Evolutionary conservation across 2,113 vertebrate genomes (phyloP).

Genomic region (pig (Sus scrofa)): DNA sequence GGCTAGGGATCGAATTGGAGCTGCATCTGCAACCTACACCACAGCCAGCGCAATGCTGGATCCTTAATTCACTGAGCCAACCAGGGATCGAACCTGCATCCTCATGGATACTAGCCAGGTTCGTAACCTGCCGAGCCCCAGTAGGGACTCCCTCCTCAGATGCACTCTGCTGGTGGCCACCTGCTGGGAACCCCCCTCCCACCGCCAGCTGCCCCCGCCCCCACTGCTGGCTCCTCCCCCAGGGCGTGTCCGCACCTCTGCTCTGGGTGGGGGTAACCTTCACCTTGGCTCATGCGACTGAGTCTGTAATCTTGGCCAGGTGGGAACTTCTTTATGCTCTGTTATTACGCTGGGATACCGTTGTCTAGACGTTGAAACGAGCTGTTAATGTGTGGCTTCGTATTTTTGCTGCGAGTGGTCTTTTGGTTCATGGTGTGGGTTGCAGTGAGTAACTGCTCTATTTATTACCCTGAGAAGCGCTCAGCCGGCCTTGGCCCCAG

Average conservation of each 20-base stretch:
- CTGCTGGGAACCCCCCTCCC: fast-evolving
- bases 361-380: background rate
- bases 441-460: background rate
- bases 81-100: no score
- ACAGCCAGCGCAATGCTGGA: no score
- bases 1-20: no score
- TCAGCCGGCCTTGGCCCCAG: background rate
- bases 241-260: fast-evolving
- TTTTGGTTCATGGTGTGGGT: background rate
- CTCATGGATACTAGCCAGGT: no score
- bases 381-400: background rate
- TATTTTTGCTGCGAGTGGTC: background rate
- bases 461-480: background rate
- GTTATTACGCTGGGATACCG: background rate
- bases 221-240: fast-evolving
- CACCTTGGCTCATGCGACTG: fast-evolving
- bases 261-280: fast-evolving
- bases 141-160: no score
- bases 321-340: background rate
- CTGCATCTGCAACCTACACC: no score
- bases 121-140: no score
- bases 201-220: background rate
- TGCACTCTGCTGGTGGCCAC: no score
- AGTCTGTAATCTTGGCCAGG: background rate
- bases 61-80: no score